phyloP scores from a whole-genome alignment of 2,888 invertebrate species.

The Trissolcus brochymenae region DNA sequence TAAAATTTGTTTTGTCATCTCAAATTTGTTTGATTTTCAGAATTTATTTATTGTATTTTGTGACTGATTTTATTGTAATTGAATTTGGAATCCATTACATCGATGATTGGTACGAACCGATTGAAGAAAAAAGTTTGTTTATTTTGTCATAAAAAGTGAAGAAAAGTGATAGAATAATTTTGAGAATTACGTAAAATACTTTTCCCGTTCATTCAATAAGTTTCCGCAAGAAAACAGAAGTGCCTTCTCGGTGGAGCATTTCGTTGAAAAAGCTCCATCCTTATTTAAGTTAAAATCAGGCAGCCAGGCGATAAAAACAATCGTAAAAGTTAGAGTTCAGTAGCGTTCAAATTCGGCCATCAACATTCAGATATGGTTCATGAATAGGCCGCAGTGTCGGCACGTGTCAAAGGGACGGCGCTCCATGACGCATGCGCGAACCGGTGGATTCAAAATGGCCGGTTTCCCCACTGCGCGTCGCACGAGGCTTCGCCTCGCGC shows the following conservation, averaged over 20 bases:
- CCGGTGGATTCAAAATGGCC: slow-evolving; percentile 64
- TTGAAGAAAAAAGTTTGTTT: too few species aligned
- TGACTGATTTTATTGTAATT: too few species aligned
- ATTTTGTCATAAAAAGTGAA: neutral
- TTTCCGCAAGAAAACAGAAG: slow-evolving; percentile 22
- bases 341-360: slow-evolving; percentile 52
- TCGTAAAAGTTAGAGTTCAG: slow-evolving; percentile 49
- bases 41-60: too few species aligned
- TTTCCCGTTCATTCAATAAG: slow-evolving; percentile 3
- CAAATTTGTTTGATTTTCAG: too few species aligned
- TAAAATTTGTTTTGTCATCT: too few species aligned
- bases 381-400: slow-evolving; percentile 61
- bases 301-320: slow-evolving; percentile 40
- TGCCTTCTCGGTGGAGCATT: slow-evolving; percentile 14
- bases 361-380: slow-evolving; percentile 53
- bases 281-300: slow-evolving; percentile 32
- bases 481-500: slow-evolving; percentile 18
- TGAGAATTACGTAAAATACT: neutral
- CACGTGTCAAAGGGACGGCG: slow-evolving; percentile 69
- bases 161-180: neutral
- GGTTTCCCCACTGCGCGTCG: slow-evolving; percentile 58
- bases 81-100: too few species aligned
- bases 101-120: too few species aligned
- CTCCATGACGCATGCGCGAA: slow-evolving; percentile 62
- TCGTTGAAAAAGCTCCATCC: slow-evolving; percentile 14